A percentile compares a stretch with the other conserved stretches of the same genome.
Evolutionary conservation across 2,113 vertebrate genomes (phyloP).

Genomic region (Cyphomyrus discorhynchus): DNA sequence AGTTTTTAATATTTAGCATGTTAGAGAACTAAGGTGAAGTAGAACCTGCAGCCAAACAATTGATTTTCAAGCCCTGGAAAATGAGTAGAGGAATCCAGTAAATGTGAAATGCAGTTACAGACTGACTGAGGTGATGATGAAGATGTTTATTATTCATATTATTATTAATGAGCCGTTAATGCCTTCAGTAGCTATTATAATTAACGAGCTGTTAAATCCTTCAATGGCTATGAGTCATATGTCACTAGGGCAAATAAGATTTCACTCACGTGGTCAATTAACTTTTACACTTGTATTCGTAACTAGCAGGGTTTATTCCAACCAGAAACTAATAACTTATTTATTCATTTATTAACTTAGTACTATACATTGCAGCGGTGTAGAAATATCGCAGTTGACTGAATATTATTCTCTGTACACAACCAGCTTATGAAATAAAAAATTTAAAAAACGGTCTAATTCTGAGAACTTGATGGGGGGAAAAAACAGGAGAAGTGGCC

Average conservation of each 20-base stretch:
- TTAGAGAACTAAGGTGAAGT: neutral
- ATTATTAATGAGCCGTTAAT: neutral
- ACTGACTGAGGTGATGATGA: neutral
- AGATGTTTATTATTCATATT: neutral
- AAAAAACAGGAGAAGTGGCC: slow-evolving; percentile 25
- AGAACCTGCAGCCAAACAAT: neutral
- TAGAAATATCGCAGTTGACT: neutral
- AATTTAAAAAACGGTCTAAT: neutral
- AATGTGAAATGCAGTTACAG: neutral
- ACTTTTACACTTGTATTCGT: neutral
- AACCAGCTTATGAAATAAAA: neutral
- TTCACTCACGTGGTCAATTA: neutral
- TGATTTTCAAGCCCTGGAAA: neutral
- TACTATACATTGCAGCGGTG: neutral
- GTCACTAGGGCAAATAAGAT: neutral
- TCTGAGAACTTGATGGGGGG: neutral
- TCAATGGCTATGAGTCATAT: neutral
- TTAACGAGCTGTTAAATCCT: neutral
- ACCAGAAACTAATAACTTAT: neutral
- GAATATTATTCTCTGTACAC: neutral
- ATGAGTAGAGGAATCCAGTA: neutral
- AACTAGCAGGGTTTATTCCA: neutral
- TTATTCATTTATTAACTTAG: slow-evolving; percentile 6
- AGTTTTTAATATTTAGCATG: neutral
- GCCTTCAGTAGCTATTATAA: neutral